phyloP scores from a whole-genome alignment of 2,113 vertebrate species.

The human region DNA sequence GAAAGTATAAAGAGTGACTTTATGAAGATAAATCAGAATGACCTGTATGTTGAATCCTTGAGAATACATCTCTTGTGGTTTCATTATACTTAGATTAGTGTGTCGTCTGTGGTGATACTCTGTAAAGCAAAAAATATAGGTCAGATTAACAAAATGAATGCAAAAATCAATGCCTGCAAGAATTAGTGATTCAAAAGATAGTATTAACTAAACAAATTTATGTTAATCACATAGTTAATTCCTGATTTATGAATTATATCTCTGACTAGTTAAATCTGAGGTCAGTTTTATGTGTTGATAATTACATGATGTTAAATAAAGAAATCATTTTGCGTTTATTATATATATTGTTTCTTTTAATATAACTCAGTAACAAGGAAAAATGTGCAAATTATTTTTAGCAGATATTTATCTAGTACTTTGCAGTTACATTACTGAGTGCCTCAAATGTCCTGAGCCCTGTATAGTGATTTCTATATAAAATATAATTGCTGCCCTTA shows the following conservation, averaged over 20 bases:
- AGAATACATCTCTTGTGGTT: not conserved
- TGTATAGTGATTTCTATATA: not conserved
- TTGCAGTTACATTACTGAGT: not conserved
- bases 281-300: conserved; percentile 31
- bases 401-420: not conserved
- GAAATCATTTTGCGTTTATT: not conserved
- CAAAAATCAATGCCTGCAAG: not conserved
- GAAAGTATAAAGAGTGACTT: not conserved
- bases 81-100: not conserved
- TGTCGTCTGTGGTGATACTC: not conserved
- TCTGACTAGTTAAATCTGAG: not conserved
- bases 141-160: not conserved
- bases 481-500: not conserved
- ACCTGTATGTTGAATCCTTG: not conserved
- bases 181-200: not conserved
- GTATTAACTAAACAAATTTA: not conserved
- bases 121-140: not conserved
- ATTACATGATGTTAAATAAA: not conserved
- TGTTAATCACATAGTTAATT: not conserved
- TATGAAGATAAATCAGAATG: not conserved
- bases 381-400: not conserved
- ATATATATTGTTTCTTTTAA: not conserved
- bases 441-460: not conserved
- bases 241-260: not conserved
- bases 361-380: not conserved